Base-by-base conservation (phyloP, 2,888 invertebrate genomes). In the Lepidochrysops patricia region DNA sequence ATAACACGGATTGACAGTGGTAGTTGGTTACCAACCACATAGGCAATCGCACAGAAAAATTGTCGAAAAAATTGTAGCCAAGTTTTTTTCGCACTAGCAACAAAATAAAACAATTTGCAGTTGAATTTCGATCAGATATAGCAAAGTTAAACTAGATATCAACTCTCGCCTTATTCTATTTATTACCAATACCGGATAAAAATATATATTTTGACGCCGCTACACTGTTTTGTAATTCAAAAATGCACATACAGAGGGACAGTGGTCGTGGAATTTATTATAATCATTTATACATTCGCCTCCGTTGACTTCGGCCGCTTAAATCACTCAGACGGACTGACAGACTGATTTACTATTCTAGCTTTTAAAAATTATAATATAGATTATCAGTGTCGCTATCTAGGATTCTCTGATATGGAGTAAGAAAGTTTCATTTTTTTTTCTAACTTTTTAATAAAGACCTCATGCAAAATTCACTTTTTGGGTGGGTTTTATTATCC, bases 201-300 rank as follows among this genome's bases (percentile, higher is more conserved):
- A 43, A 43, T 43, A 43, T 43, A 43, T 23, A 29, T 29, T 54
- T 29, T 54, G 32, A 29, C 54, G 54, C 27, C 52, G 29, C 29
- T 54, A 29, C 50, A 29, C 58, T 61, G 34, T 34, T 63, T 64
- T 65, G 64, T 60, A 64, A 65, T 65, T 64, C 64, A 61, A 62
- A 57, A 64, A 65, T 57, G 60, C 48, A 56, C 54, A 35, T 19
- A 54, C 54, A 32, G 27, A 63, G 61, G 57, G 58, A 64, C 62
- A 54, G 64, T 61, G 63, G 59, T 35, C 68, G 66, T 67, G 66
- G 68, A 67, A 68, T 68, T 64, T 66, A 68, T 68, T 66, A 68
- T 60, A 61, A 63, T 63, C 57, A 63, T 61, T 65, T 63, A 63
- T 62, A 61, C 64, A 61, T 63, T 61, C 64, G 60, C 52, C 48